A percentile compares a stretch with the other conserved stretches of the same genome.
phyloP scores from a whole-genome alignment of 1,140 invertebrate genomes.

The Hyposmocoma kahamanoa region DNA sequence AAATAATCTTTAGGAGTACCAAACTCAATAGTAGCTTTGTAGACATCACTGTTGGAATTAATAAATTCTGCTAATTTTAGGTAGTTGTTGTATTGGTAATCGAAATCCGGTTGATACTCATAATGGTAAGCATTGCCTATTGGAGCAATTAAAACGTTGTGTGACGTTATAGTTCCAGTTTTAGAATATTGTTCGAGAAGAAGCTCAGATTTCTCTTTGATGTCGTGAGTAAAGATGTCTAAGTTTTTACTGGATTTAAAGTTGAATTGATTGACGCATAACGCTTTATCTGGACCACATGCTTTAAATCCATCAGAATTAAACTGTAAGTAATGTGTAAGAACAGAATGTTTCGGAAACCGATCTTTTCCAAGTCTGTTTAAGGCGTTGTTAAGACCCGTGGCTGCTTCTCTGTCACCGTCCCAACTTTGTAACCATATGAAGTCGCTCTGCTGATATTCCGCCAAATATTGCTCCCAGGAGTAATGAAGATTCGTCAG shows the following conservation, averaged over 20 bases:
- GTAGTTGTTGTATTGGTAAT: conserved; percentile 90
- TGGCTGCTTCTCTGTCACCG: conserved; percentile 25
- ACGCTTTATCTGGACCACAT: conserved; percentile 39
- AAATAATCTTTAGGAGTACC: conserved; percentile 91
- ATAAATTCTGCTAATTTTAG: conserved; percentile 85
- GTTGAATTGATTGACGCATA: conserved; percentile 42
- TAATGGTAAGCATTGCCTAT: conserved; percentile 89
- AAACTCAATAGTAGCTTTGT: conserved; percentile 83
- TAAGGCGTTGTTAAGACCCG: conserved; percentile 74
- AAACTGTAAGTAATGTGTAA: conserved; percentile 50
- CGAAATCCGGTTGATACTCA: conserved; percentile 85
- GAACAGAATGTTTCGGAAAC: conserved; percentile 41
- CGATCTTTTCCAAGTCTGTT: conserved; percentile 59
- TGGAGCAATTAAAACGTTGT: conserved; percentile 87
- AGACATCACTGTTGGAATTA: conserved; percentile 79
- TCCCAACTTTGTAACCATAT: conserved; percentile 86
- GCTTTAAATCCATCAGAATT: conserved; percentile 46
- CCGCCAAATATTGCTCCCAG: conserved; percentile 88
- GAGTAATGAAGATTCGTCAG: conserved; percentile 81
- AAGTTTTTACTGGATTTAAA: conserved; percentile 71
- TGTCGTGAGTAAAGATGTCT: conserved; percentile 82
- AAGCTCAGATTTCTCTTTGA: conserved; percentile 84
- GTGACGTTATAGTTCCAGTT: conserved; percentile 85
- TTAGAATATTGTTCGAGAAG: conserved; percentile 88
- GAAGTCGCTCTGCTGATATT: conserved; percentile 86